These are phyloP conservation scores for Neotragus pygmaeus DNA, from an alignment of 2,113 vertebrate genomes.

Conservation along the genomic window DNA sequence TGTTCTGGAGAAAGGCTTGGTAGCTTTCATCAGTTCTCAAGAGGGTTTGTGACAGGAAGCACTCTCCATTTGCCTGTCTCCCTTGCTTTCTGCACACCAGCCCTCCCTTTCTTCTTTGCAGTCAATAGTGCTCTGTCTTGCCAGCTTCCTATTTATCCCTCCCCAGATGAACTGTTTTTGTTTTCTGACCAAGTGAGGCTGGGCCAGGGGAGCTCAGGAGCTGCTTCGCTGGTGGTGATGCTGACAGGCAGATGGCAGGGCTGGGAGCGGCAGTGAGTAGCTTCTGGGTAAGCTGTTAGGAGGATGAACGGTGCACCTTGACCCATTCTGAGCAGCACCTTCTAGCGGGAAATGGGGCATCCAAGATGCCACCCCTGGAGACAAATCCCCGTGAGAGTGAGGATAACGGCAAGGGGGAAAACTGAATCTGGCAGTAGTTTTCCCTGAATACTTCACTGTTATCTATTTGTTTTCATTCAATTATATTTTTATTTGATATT, in stretches of 20 bases:
- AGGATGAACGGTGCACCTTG: rapidly evolving
- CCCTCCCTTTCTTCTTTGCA: not conserved
- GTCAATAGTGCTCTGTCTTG: not conserved
- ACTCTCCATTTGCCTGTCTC: not conserved
- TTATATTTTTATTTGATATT: constrained; percentile 9
- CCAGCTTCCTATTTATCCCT: not conserved
- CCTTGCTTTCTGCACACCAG: not conserved
- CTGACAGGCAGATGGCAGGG: not conserved
- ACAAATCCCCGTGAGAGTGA: not conserved
- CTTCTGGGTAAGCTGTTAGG: not conserved
- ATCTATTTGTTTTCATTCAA: not conserved
- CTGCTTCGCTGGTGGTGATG: not conserved
- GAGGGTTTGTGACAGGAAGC: not conserved
- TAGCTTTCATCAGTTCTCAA: not conserved
- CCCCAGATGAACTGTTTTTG: not conserved
- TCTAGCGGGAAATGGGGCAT: not conserved
- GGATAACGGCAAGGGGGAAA: not conserved
- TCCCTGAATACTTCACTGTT: not conserved
- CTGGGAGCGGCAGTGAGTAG: not conserved
- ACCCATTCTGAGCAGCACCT: not conserved
- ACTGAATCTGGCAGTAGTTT: not conserved
- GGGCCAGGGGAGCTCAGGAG: not conserved
- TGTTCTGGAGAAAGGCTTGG: not conserved
- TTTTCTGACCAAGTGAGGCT: not conserved
- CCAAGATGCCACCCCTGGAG: not conserved